Base-by-base conservation (phyloP, 2,888 invertebrate genomes). In the Ptilodon capucinus region DNA sequence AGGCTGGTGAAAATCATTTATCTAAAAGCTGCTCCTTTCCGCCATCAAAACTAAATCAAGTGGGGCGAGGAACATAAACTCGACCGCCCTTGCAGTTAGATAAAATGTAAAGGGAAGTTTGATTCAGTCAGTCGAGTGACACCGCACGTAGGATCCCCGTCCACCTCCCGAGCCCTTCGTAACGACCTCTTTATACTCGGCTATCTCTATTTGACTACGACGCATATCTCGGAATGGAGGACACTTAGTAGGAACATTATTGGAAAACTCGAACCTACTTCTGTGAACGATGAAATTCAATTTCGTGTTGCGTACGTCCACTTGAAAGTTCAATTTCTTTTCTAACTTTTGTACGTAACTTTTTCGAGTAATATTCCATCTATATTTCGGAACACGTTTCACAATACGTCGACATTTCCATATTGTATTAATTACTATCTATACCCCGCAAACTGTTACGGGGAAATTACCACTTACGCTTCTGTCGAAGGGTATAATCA, bases 11-110 rank as follows among this genome's bases (percentile, higher is more conserved):
- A 72, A 81, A 86, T 86, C 81, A 86, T 89, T 90, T 90, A 89
- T 85, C 83, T 89, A 79, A 88, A 84, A 88, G 85, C 84, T 79
- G 77, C 79, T 80, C 85, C 89, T 85, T 84, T 81, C 81, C 78
- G 82, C 85, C 81, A 90, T 90, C 88, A 90, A 88, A 90, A 87
- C 87, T 85, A 84, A 84, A 90, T 90, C 88, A 89, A 88, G 84
- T 77, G 84, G 84, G 88, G 85, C 76, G 81, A 81, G 75, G 82
- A 79, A 79, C 84, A 86, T 89, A 87, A 89, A 87, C 81, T 79
- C 83, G 74, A 82, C 89, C 89, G 76, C 87, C 89, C 88, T 86
- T 78, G 81, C 86, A 86, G 82, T 89, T 79, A 86, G 82, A 88
- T 88, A 87, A 86, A 90, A 88, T 84, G 81, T 84, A 79, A 84